phyloP scores from a whole-genome alignment of 2,888 invertebrate species.

The Drosophila peninsularis region DNA sequence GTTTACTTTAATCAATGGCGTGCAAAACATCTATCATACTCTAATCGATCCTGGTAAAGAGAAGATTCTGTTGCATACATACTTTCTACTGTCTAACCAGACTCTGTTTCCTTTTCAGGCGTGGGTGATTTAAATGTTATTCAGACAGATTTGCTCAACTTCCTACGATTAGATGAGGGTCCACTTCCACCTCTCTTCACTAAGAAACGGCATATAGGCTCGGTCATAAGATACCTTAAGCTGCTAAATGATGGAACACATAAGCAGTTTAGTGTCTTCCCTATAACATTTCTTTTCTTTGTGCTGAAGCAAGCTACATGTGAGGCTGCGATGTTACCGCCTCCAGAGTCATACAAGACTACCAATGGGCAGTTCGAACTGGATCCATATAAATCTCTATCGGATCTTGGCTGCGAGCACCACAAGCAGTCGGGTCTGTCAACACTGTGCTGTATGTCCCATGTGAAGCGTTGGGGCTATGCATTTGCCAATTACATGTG shows the following conservation, averaged over 20 bases:
- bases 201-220: constrained; percentile 9
- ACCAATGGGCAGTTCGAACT: constrained; percentile 15
- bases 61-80: neutral
- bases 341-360: constrained; percentile 11
- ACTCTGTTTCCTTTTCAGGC: constrained; percentile 7
- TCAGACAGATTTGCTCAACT: constrained; percentile 15
- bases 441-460: constrained; percentile 39
- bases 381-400: constrained; percentile 11
- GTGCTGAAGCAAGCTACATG: constrained; percentile 31
- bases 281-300: constrained; percentile 43
- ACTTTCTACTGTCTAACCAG: neutral
- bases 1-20: constrained; percentile 31
- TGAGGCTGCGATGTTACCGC: neutral
- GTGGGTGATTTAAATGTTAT: constrained; percentile 29
- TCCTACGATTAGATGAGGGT: neutral
- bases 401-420: constrained; percentile 24
- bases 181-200: constrained; percentile 27
- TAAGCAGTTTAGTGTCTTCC: constrained; percentile 18
- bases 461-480: constrained; percentile 43
- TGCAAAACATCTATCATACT: constrained; percentile 27
- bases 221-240: constrained; percentile 14
- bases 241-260: constrained; percentile 15
- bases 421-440: constrained; percentile 17
- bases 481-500: constrained; percentile 43
- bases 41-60: constrained; percentile 42